Percentiles rank a stretch among this genome's conserved stretches.
These are phyloP conservation scores for Magallana nippona DNA, from an alignment of 2,888 invertebrate species.

Conservation along the genomic window DNA sequence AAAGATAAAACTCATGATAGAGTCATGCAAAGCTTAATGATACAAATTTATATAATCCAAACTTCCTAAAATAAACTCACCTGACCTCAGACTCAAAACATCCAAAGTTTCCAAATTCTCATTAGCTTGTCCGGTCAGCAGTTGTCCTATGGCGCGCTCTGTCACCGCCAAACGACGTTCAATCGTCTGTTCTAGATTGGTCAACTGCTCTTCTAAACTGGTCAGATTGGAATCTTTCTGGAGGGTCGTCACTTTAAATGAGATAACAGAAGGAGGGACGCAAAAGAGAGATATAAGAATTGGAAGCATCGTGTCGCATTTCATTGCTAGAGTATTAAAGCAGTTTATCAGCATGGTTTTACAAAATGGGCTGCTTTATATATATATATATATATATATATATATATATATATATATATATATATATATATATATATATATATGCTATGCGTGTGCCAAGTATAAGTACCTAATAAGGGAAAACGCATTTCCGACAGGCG, in stretches of 20 bases:
- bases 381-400: not conserved
- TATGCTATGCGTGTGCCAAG: too few species aligned
- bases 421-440: too few species aligned
- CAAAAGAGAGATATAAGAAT: not conserved
- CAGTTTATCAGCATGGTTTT: too few species aligned
- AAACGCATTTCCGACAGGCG: too few species aligned
- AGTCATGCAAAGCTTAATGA: too few species aligned
- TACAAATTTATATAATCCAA: too few species aligned
- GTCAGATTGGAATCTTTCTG: not conserved
- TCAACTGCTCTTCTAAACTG: slow-evolving; percentile 1
- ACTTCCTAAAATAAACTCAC: not conserved
- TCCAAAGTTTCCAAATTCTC: not conserved
- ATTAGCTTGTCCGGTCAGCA: not conserved
- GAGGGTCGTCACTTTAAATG: not conserved
- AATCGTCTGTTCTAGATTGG: not conserved
- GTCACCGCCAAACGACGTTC: not conserved
- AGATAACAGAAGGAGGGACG: not conserved
- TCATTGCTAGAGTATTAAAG: too few species aligned
- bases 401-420: too few species aligned
- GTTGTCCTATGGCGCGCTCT: not conserved
- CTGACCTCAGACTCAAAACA: not conserved
- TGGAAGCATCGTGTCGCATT: not conserved
- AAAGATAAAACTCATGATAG: too few species aligned
- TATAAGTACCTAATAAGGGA: too few species aligned
- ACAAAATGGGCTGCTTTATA: not conserved